Base-by-base conservation (phyloP, 2,797 vertebrate genomes). In the Astyanax mexicanus region DNA sequence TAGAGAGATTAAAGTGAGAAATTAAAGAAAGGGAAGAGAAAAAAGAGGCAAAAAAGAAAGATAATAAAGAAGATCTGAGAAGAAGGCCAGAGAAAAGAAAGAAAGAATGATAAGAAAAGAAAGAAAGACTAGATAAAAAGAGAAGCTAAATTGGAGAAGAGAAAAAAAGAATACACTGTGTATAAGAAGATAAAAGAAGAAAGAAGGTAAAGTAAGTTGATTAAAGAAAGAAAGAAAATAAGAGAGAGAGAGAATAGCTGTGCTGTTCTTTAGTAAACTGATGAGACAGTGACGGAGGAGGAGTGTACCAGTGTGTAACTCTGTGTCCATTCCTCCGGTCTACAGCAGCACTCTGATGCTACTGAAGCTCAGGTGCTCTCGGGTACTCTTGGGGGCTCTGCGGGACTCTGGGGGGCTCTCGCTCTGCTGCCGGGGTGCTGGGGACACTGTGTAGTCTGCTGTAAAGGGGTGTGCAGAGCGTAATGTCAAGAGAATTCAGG, bases 311-410 rank as follows among this genome's bases (percentile, higher is more conserved):
- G 23, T 25, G 11, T 8, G 25, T 11, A 52, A 69, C 60, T 42
- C 55, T 23, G 17, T 54, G 32, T 38, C 2, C 19, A 6, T 37
- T 13, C 4, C 35, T 32, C 23, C 29, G 51, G 35, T 42, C 25
- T 72, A 3, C 10, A 29, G 47, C 45, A n/a, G 71, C 65, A 54
- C 29, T 37, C 66, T 44, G 23, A 42, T 68, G 2, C 32, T 32
- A 60, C 38, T 19, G 19, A n/a, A 47, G 17, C 27, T 65, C 47
- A 37, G 49, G 10, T 54, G n/a, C 35, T 42, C 6, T 51, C 21
- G 52, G 57, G n/a, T n/a, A n/a, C n/a, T n/a, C n/a, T n/a, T n/a
- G 9, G 71, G 58, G 40, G 35, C 58, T 69, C 58, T 47, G n/a
- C n/a, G n/a, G n/a, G n/a, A n/a, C n/a, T 51, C 21, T 52, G 57